Evolutionary conservation across 2,797 vertebrate genomes (phyloP), one percentile per base, ranked within the genome.

Genomic region (Hemibagrus guttatus): DNA sequence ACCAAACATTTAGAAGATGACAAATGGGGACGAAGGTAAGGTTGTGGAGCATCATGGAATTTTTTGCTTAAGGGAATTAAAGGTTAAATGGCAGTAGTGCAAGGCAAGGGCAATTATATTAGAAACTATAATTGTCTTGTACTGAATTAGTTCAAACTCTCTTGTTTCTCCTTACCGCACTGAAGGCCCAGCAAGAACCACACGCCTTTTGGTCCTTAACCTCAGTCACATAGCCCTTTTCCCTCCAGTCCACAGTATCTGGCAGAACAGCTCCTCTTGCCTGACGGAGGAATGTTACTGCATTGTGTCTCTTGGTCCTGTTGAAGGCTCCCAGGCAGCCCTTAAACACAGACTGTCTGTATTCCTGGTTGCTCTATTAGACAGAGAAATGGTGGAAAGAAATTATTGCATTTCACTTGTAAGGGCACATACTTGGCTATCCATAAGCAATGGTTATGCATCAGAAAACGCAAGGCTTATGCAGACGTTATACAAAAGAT

Each of bases 181-280:
- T 96, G 90, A 96, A 96, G 21, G 96, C 95, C 96, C 96, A 96
- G 93, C 96, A 96, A 84, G 96, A 96, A 5, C 96, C 95, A 6
- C 96, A 96, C 0, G 87, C 0, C 85, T 92, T 92, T 91, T 96
- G 96, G 90, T 96, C 92, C 90, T 96, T 94, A 87, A 96, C 52
- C 0, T 83, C 86, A 0, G 96, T 96, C 83, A 96, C 96, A 0
- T 93, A 96, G 69, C 96, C 96, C 88, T 95, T 94, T 28, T 93
- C 72, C 84, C 95, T 94, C 96, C 95, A 96, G 93, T 96, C 95
- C 74, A 96, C 92, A 0, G 35, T 2, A 4, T 3, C 0, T 0
- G 95, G 95, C 71, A 95, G 89, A 3, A 88, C 80, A 7, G 26
- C n/a, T 21, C 1, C 82, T 14, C 85, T 39, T 23, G 88, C 4